Conservation (phyloP, 2,113 vertebrate genomes). For the Corythaixoides concolor region DNA sequence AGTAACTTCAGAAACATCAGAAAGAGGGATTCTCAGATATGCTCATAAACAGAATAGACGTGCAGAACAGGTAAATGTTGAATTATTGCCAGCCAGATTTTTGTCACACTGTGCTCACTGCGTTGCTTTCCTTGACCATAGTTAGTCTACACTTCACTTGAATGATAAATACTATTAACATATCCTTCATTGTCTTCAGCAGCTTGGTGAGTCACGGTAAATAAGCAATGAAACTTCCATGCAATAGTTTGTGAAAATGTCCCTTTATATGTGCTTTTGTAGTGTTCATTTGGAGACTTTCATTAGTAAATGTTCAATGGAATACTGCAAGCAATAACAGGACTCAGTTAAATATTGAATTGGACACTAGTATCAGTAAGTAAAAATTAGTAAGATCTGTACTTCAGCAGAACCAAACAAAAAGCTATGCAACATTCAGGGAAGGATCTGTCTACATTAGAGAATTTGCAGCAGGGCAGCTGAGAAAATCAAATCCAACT, state of each 20-base stretch:
- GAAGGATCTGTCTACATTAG: background rate
- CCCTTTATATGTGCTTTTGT: background rate
- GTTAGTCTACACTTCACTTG: background rate
- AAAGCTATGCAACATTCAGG: background rate
- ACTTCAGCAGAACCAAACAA: background rate
- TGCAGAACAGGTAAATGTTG: background rate
- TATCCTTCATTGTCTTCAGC: background rate
- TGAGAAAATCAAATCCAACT: background rate
- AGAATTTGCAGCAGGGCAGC: background rate
- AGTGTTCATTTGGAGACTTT: background rate
- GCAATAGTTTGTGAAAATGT: background rate
- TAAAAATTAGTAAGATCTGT: background rate
- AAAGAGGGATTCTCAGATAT: background rate
- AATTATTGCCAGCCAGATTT: background rate
- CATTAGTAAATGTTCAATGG: background rate
- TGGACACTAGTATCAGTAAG: background rate
- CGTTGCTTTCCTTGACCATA: background rate
- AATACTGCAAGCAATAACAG: background rate
- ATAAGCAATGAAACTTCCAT: background rate
- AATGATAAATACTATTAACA: background rate
- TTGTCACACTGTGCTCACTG: background rate
- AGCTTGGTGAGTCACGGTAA: background rate
- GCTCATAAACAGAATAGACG: rapidly evolving
- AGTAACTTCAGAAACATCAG: background rate
- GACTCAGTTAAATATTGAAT: background rate